Evolutionary conservation across 2,113 vertebrate species (phyloP), one percentile per base, ranked within the genome.

Genomic region (Eurystomus gularis): DNA sequence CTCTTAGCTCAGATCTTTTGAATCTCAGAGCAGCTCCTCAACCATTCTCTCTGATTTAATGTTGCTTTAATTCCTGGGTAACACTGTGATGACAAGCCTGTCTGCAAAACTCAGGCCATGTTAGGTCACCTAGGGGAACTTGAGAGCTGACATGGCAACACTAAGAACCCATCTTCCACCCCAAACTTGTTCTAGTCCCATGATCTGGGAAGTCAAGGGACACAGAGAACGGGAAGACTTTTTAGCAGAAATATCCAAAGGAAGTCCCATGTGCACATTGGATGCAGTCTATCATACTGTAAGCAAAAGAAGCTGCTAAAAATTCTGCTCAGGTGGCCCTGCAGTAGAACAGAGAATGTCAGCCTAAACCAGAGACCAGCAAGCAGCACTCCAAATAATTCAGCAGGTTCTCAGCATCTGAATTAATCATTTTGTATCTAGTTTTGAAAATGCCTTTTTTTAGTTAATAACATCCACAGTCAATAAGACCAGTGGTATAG

Each of bases 321-420:
- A 96, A 97, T 97, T 98, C 97, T 88, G 65, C 72, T 96, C 94
- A 96, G 93, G 85, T 96, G 91, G 86, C 82, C 92, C 68, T 97
- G 80, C 79, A 92, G 96, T 49, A 81, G 69, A 93, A 90, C 17
- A 88, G 70, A 95, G 61, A 95, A 95, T 57, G 61, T 33, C 66
- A 92, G 81, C 44, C 58, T 71, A 66, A 93, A 88, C 51, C 85
- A 90, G 64, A 92, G 49, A 95, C 7, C 51, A 82, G 68, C 57
- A 78, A 94, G 86, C 33, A 91, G 55, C 55, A 84, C 10, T 48
- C 48, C 78, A 93, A 92, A 72, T 80, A 80, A 82, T 73, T 94
- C 71, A 89, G 37, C 69, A 86, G 33, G 23, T 82, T 87, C 39
- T 69, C 69, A 70, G 73, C 42, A 77, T 79, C 3, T 73, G 60